Evolutionary conservation across 2,113 vertebrate genomes (phyloP).

Genomic region (Petaurus breviceps): DNA sequence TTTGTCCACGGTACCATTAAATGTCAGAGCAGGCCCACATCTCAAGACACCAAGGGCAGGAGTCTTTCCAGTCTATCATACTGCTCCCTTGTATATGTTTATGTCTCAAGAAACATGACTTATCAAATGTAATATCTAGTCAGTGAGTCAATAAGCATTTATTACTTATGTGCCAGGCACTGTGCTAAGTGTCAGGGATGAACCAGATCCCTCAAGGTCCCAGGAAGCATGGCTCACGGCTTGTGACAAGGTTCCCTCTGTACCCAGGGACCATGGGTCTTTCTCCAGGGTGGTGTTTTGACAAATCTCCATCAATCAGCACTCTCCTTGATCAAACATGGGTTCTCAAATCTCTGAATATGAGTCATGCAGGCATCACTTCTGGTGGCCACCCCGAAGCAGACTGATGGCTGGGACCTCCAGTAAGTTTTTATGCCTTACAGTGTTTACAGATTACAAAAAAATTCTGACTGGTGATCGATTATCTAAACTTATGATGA

Average conservation of each 20-base stretch:
- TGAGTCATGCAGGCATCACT: background rate
- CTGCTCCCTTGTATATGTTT: background rate
- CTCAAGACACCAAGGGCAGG: background rate
- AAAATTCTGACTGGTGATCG: background rate
- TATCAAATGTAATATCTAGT: background rate
- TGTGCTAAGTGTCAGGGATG: background rate
- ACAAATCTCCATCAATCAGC: background rate
- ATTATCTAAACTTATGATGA: background rate
- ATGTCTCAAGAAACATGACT: background rate
- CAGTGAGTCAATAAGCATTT: background rate
- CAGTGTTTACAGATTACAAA: background rate
- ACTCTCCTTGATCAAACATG: background rate
- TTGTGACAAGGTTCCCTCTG: background rate
- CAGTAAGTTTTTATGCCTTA: background rate
- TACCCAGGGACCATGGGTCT: background rate
- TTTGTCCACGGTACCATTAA: background rate
- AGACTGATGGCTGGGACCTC: background rate
- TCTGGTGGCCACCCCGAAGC: background rate
- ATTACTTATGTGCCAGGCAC: background rate
- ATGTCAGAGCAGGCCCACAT: background rate
- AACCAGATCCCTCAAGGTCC: background rate
- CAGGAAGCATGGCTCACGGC: background rate
- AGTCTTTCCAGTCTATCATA: background rate
- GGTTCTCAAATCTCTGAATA: background rate
- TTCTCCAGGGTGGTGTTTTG: background rate